These are phyloP conservation scores for Drosophila flavopinicola DNA, from an alignment of 2,888 invertebrate genomes.

Conservation along the genomic window DNA sequence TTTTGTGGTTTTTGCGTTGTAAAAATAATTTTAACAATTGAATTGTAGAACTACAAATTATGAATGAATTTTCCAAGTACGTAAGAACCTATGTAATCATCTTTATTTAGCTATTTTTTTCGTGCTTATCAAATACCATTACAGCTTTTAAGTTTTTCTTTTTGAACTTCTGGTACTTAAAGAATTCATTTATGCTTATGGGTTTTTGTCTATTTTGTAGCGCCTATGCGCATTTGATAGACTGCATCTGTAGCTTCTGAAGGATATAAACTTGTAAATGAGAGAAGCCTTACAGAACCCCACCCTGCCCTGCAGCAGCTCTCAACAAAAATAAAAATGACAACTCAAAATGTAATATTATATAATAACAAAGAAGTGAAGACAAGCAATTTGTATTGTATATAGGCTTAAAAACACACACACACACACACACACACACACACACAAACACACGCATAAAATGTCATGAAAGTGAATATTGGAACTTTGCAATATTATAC, in stretches of 20 bases:
- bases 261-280: slow-evolving; percentile 62
- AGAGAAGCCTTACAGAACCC: slow-evolving; percentile 31
- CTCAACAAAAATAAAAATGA: slow-evolving; percentile 62
- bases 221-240: slow-evolving; percentile 46
- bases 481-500: slow-evolving; percentile 74
- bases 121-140: neutral
- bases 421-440: slow-evolving; percentile 7
- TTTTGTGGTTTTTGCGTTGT: too few species aligned
- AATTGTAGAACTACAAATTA: too few species aligned
- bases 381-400: slow-evolving; percentile 74
- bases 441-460: slow-evolving; percentile 33
- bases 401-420: slow-evolving; percentile 41
- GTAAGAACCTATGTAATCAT: too few species aligned
- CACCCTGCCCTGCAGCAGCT: neutral
- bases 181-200: slow-evolving; percentile 17
- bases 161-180: neutral
- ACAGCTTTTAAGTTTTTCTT: neutral
- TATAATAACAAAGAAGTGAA: slow-evolving; percentile 50
- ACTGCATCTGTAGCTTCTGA: slow-evolving; percentile 40
- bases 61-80: too few species aligned
- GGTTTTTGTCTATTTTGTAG: slow-evolving; percentile 16
- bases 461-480: slow-evolving; percentile 61
- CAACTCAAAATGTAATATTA: slow-evolving; percentile 81
- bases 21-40: too few species aligned
- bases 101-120: too few species aligned